Percentiles rank a stretch among this genome's conserved stretches.
phyloP scores from a whole-genome alignment of 1,140 invertebrate genomes.

The Macrocentrus cingulum region DNA sequence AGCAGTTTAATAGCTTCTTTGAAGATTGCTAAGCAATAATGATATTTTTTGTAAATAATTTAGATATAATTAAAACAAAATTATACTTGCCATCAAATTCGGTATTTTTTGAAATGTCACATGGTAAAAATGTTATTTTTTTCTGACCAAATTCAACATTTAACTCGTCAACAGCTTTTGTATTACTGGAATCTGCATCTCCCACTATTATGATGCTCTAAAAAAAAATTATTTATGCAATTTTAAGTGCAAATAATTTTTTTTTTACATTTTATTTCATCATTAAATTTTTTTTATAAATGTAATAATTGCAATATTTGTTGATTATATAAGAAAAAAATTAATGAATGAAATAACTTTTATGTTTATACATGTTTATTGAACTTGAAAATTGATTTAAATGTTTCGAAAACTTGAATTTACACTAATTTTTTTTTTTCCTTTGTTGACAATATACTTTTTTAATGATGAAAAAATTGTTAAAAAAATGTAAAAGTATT shows the following conservation, averaged over 20 bases:
- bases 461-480: no score
- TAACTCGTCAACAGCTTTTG: constrained; percentile 43
- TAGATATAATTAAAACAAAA: neutral
- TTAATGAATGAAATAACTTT: no score
- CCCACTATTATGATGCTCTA: constrained; percentile 51
- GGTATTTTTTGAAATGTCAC: constrained; percentile 53
- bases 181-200: constrained; percentile 42
- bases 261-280: constrained; percentile 43
- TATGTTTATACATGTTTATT: no score
- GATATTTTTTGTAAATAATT: constrained; percentile 5
- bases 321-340: no score
- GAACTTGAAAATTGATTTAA: no score
- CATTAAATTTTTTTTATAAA: no score
- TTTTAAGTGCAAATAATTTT: neutral
- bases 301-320: no score
- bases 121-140: constrained; percentile 54
- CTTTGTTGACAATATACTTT: no score
- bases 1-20: constrained; percentile 42
- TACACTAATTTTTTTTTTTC: no score
- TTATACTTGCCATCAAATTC: constrained; percentile 44
- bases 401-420: no score
- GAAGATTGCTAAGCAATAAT: constrained; percentile 42
- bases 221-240: constrained; percentile 18
- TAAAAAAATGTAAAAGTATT: no score
- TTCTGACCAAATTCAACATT: constrained; percentile 55